Evolutionary conservation across 2,113 vertebrate species (phyloP).

Genomic region (Psilopsiagon aymara): DNA sequence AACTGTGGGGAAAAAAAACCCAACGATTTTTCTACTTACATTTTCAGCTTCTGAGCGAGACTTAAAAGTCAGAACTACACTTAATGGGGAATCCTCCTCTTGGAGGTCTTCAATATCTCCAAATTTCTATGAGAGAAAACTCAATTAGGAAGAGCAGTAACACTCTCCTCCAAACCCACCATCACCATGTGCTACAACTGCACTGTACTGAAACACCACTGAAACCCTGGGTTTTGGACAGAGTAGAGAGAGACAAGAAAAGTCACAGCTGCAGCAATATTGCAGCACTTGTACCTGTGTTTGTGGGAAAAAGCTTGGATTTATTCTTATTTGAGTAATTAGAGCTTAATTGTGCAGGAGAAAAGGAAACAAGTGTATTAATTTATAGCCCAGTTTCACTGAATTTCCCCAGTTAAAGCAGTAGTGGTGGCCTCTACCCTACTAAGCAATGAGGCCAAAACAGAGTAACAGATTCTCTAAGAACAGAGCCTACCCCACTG

Average conservation of each 20-base stretch:
- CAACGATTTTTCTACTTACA: conserved; percentile 70
- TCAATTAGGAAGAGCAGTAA: fast-evolving
- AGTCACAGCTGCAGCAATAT: background rate
- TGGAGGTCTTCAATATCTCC: conserved; percentile 88
- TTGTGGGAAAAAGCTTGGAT: background rate
- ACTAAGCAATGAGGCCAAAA: background rate
- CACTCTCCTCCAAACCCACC: background rate
- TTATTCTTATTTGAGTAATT: background rate
- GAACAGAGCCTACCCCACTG: background rate
- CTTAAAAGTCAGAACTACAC: conserved; percentile 88
- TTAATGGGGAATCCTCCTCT: conserved; percentile 85
- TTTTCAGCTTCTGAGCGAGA: conserved; percentile 89
- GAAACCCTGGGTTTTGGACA: background rate
- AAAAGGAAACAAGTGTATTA: fast-evolving
- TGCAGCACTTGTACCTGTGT: background rate
- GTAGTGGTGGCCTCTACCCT: background rate
- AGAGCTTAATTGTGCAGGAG: background rate
- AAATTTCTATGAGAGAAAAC: conserved; percentile 79
- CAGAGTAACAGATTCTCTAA: background rate
- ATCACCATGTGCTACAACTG: fast-evolving
- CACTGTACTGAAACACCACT: background rate
- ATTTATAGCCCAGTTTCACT: background rate
- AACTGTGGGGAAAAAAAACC: background rate
- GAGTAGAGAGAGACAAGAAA: background rate
- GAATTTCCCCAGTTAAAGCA: background rate